These are phyloP conservation scores for Labeo catla DNA, from an alignment of 2,113 vertebrate genomes.

Conservation along the genomic window DNA sequence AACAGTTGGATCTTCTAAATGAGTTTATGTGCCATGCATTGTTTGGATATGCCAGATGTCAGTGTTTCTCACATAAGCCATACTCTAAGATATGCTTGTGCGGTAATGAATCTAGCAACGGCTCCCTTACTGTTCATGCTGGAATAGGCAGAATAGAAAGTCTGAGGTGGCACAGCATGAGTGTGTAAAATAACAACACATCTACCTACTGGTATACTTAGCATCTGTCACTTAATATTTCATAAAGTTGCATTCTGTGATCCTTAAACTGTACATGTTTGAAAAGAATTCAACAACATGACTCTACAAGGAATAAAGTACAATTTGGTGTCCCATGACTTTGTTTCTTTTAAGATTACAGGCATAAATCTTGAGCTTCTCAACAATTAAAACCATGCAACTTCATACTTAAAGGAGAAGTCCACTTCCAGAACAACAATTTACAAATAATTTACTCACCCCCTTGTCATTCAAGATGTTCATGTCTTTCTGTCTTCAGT, in stretches of 20 bases:
- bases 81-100: conserved; percentile 27
- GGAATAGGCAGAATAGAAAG: conserved; percentile 13
- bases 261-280: not conserved
- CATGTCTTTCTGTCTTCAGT: too few species aligned
- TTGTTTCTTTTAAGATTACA: not conserved
- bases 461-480: too few species aligned
- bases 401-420: too few species aligned
- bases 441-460: too few species aligned
- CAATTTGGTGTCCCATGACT: not conserved
- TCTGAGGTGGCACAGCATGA: not conserved
- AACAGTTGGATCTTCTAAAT: conserved; percentile 52
- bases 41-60: conserved; percentile 52
- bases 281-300: not conserved
- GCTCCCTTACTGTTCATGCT: conserved; percentile 21
- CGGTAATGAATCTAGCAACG: conserved; percentile 34
- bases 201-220: conserved; percentile 22
- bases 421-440: too few species aligned
- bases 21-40: conserved; percentile 27
- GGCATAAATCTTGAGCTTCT: too few species aligned
- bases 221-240: conserved; percentile 19
- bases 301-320: not conserved
- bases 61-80: conserved; percentile 41
- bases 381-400: too few species aligned
- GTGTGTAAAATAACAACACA: conserved; percentile 7
- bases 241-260: not conserved